These are phyloP conservation scores for Novumbra hubbsi DNA, from an alignment of 2,797 vertebrate genomes.

Conservation along the genomic window DNA sequence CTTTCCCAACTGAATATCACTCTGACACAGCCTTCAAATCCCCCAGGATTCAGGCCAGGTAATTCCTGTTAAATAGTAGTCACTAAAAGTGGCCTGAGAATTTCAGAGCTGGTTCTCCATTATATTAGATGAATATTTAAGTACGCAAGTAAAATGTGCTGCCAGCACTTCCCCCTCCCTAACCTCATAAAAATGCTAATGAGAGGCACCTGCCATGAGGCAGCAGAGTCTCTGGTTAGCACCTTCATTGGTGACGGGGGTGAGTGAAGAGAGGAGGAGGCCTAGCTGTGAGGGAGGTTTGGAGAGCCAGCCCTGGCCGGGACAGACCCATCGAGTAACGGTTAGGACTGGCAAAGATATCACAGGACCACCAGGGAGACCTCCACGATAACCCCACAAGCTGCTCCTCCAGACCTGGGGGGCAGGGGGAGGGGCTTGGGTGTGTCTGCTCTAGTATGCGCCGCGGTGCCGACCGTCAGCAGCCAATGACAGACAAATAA, in stretches of 20 bases:
- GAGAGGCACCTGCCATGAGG: constrained; percentile 1
- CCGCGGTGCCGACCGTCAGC: constrained; percentile 29
- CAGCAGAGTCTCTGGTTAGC: constrained; percentile 10
- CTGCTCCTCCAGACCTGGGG: constrained; percentile 15
- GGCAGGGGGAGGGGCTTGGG: not conserved
- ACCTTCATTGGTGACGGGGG: constrained; percentile 43
- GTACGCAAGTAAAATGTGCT: constrained; percentile 1
- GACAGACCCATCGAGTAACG: constrained; percentile 19
- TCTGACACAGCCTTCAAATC: not conserved
- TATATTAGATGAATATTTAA: constrained; percentile 4
- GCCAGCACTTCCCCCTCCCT: constrained; percentile 4
- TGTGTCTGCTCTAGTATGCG: constrained; percentile 20
- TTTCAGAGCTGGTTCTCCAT: not conserved
- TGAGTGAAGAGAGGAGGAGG: constrained; percentile 17
- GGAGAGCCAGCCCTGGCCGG: constrained; percentile 8
- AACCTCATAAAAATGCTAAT: constrained; percentile 7
- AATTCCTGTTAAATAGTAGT: constrained; percentile 1
- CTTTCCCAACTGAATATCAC: not conserved
- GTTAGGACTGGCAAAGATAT: not conserved
- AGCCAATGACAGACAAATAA: constrained; percentile 50
- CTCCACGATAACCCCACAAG: not conserved
- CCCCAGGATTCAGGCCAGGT: not conserved
- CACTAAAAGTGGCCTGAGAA: not conserved
- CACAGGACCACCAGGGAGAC: constrained; percentile 1
- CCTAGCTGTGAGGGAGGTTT: constrained; percentile 9